Base-by-base conservation (phyloP, 2,113 vertebrate species). In the Coptodon rendalli region DNA sequence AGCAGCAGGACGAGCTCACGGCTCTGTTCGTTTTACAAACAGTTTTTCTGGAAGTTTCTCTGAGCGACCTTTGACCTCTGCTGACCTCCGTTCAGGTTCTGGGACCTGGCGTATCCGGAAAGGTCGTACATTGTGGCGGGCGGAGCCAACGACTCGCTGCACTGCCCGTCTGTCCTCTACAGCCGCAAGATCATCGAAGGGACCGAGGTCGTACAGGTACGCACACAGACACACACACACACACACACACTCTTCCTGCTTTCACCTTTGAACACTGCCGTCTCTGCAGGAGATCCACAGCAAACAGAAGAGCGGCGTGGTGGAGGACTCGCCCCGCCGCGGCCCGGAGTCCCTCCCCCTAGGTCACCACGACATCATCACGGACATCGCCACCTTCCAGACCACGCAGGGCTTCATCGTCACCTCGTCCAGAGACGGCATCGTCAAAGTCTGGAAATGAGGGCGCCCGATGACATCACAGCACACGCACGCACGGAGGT, bases 361-460 rank as follows among this genome's bases (percentile, higher is more conserved):
- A 0, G 98, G 98, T 57, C 99, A 99, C 83, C 99, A 99, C 6
- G 99, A 99, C 92, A 99, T 99, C 90, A 98, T 99, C 94, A 99
- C 98, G 0, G 99, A 99, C 90, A 96, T 99, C 0, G 98, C 98
- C 52, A 99, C 98, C 71, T 99, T 99, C 92, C 98, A 99, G 96
- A 99, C 98, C 3, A 99, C 98, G 0, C 99, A 99, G 94, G 99
- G 98, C 80, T 99, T 99, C 96, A 99, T 99, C 84, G 97, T 99
- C 82, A 99, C 98, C 4, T 98, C 98, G 0, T 99, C 99, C 73
- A 96, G 98, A 87, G 99, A 99, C 85, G 99, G 99, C 12, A 99
- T 99, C 24, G 98, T 99, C 83, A 99, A 99, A 95, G 99, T 99
- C 16, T 99, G 99, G 99, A 99, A 99, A 89, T 99, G 93, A 96